Evolutionary conservation across 92 coral and sea anemone genomes (phyloP).

Genomic region (Actinernus sp.): DNA sequence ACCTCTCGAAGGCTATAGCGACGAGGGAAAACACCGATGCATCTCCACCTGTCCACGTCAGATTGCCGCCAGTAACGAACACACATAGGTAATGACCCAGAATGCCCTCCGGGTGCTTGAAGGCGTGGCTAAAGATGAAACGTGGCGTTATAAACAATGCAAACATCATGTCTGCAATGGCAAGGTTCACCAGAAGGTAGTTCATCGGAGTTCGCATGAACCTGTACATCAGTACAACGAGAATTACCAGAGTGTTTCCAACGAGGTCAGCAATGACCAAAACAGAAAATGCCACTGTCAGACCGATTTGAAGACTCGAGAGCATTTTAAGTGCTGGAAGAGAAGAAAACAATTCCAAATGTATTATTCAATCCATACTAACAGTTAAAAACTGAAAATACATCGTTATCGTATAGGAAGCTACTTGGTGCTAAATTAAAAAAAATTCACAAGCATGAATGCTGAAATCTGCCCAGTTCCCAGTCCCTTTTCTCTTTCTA

Average conservation of each 20-base stretch:
- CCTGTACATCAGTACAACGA: conserved; percentile 13
- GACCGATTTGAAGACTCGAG: conserved; percentile 10
- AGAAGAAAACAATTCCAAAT: no score
- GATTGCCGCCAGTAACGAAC: conserved; percentile 37
- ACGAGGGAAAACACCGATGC: conserved; percentile 45
- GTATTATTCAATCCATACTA: no score
- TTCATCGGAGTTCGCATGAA: conserved; percentile 53
- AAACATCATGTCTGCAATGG: conserved; percentile 35
- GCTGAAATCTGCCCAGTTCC: no score
- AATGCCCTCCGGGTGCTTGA: conserved; percentile 29
- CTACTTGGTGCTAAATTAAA: no score
- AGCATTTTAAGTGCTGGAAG: no score
- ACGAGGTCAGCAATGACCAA: conserved; percentile 11
- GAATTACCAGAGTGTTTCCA: conserved; percentile 36
- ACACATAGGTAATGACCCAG: conserved; percentile 28
- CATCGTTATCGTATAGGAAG: no score
- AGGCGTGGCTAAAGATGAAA: conserved; percentile 24
- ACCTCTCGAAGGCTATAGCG: conserved; percentile 44
- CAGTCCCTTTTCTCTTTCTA: no score
- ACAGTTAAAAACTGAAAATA: no score
- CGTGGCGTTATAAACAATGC: conserved; percentile 46
- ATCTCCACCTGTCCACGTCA: conserved; percentile 54
- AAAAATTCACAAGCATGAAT: no score
- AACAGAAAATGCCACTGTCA: conserved; percentile 18
- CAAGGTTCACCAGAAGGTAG: conserved; percentile 38